These are phyloP conservation scores for Pollimyrus isidori DNA, from an alignment of 2,113 vertebrate genomes.

Conservation along the genomic window DNA sequence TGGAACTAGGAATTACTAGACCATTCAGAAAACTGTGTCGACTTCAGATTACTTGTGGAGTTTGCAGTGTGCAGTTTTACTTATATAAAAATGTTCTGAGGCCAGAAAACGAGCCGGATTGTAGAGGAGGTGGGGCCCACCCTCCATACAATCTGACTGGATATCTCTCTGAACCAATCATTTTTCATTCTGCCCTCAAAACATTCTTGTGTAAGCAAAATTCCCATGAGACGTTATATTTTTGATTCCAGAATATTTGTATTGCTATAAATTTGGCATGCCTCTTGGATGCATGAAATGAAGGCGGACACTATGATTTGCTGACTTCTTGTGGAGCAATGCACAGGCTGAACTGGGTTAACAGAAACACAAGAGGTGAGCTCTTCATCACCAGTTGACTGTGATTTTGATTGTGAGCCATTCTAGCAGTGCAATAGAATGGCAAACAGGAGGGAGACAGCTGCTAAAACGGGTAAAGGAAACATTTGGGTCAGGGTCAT, in stretches of 20 bases:
- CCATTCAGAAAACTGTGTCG: neutral
- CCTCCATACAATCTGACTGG: no score
- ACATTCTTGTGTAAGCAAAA: no score
- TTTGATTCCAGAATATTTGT: neutral
- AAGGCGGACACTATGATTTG: neutral
- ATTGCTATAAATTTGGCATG: neutral
- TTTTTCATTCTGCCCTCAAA: no score
- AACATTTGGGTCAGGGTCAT: neutral
- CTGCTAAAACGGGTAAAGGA: neutral
- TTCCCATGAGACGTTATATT: no score
- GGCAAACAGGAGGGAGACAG: neutral
- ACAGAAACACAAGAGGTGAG: neutral
- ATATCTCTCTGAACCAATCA: no score
- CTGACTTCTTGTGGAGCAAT: neutral
- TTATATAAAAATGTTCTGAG: no score
- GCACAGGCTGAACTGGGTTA: neutral
- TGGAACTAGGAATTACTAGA: neutral
- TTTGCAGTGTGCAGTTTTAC: no score
- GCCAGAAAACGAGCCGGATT: no score
- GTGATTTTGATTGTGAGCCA: neutral
- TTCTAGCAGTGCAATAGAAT: neutral
- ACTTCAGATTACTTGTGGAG: neutral
- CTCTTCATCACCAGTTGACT: neutral
- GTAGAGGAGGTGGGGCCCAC: no score
- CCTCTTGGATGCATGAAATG: neutral